phyloP scores from a whole-genome alignment of 2,888 invertebrate species.

The Alloplasta piceator region DNA sequence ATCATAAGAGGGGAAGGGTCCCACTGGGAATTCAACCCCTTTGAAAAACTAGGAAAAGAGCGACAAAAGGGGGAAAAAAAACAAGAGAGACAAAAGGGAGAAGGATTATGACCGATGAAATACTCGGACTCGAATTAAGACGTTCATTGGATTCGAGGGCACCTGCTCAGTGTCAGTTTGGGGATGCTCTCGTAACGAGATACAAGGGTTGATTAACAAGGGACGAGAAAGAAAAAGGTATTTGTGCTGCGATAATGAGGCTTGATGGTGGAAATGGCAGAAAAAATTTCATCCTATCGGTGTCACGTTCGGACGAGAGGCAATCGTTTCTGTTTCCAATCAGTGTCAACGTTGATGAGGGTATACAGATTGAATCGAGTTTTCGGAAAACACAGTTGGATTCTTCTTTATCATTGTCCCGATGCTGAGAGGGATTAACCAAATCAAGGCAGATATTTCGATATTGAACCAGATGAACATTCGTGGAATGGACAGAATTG shows the following conservation, averaged over 20 bases:
- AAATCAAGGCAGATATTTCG: too few relatives aligned
- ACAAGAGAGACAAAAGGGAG: slow-evolving; percentile 23
- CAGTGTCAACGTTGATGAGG: slow-evolving; percentile 33
- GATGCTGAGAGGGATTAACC: too few relatives aligned
- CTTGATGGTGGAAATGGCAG: background rate
- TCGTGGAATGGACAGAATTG: too few relatives aligned
- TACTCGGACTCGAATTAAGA: slow-evolving; percentile 74
- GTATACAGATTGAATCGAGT: slow-evolving; percentile 18
- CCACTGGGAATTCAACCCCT: slow-evolving; percentile 34
- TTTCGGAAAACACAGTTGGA: slow-evolving; percentile 4
- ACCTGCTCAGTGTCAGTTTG: slow-evolving; percentile 53
- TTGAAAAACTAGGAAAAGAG: slow-evolving; percentile 29
- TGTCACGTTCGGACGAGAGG: slow-evolving; percentile 10
- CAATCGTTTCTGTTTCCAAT: slow-evolving; percentile 38
- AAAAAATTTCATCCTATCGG: slow-evolving; percentile 11
- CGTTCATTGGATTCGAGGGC: slow-evolving; percentile 57
- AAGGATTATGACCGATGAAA: slow-evolving; percentile 77
- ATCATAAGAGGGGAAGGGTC: slow-evolving; percentile 1
- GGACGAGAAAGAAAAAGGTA: background rate
- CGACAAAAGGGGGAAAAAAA: slow-evolving; percentile 2
- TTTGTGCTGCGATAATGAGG: background rate
- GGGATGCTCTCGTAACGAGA: slow-evolving; percentile 37
- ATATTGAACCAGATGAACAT: too few relatives aligned
- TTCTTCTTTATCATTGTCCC: too few relatives aligned
- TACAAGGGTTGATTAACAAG: slow-evolving; percentile 8